Conservation (phyloP, 2,888 invertebrate species). For the Himalopsyche tibetana region DNA sequence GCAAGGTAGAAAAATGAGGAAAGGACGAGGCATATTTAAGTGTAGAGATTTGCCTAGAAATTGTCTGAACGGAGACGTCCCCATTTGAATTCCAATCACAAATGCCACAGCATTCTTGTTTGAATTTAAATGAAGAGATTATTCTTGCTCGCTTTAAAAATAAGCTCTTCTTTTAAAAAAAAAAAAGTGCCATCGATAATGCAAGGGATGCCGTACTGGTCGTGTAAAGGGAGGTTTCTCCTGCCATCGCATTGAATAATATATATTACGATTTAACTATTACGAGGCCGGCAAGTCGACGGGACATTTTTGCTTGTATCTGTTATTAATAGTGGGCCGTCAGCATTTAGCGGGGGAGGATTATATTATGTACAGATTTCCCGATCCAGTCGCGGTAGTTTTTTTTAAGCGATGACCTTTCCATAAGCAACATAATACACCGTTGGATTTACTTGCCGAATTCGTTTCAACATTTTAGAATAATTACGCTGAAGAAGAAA, state of each 20-base stretch:
- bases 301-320: constrained; percentile 34
- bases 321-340: constrained; percentile 8
- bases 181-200: constrained; percentile 28
- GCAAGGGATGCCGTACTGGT: neutral
- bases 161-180: constrained; percentile 31
- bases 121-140: constrained; percentile 65
- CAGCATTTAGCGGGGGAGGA: neutral
- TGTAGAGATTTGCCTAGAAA: constrained; percentile 52
- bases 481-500: no score
- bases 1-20: constrained; percentile 31
- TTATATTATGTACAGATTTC: neutral
- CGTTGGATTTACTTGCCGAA: no score
- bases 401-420: no score
- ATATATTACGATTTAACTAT: constrained; percentile 36
- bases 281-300: neutral
- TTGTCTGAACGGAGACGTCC: constrained; percentile 47
- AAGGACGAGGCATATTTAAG: constrained; percentile 50
- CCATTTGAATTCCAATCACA: constrained; percentile 63
- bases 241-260: constrained; percentile 31
- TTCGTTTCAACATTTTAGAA: no score
- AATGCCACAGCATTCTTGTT: constrained; percentile 60
- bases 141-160: constrained; percentile 45
- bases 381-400: no score
- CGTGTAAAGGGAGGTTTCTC: constrained; percentile 13
- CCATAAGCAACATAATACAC: no score